A percentile compares a stretch with the other conserved stretches of the same genome.
Conservation (phyloP, 2,113 vertebrate species). For the Odocoileus hemionus region DNA sequence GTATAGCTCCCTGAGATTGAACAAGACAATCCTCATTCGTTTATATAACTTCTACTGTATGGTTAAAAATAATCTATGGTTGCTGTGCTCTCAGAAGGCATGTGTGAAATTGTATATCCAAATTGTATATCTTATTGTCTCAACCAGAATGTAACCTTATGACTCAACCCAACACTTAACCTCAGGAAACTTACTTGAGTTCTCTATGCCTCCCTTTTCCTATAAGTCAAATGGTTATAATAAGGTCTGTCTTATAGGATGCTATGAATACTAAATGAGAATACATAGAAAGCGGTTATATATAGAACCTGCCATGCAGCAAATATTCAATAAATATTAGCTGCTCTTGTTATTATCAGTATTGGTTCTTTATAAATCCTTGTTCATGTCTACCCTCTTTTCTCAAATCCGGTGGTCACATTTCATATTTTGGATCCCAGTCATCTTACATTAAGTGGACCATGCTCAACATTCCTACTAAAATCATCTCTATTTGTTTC, state of each 20-base stretch:
- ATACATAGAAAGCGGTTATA: not conserved
- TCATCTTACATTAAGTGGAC: not conserved
- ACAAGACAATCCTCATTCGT: not conserved
- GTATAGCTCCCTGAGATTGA: not conserved
- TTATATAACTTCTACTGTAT: not conserved
- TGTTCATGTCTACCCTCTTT: not conserved
- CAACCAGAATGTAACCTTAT: not conserved
- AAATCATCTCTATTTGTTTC: slow-evolving; percentile 11
- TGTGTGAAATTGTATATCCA: not conserved
- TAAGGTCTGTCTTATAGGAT: not conserved
- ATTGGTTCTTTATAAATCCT: not conserved
- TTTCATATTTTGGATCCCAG: not conserved
- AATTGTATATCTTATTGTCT: not conserved
- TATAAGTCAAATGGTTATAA: not conserved
- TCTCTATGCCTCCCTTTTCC: not conserved
- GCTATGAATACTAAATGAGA: not conserved
- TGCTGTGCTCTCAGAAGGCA: not conserved
- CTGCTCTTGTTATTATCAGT: not conserved
- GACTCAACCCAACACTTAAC: not conserved
- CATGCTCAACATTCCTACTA: not conserved
- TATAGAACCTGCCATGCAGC: not conserved
- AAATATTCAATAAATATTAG: not conserved
- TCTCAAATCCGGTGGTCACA: not conserved
- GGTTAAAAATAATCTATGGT: not conserved
- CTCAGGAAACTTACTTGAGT: not conserved